These are phyloP conservation scores for Acrocephalus scirpaceus DNA, from an alignment of 2,797 vertebrate species.

Conservation along the genomic window DNA sequence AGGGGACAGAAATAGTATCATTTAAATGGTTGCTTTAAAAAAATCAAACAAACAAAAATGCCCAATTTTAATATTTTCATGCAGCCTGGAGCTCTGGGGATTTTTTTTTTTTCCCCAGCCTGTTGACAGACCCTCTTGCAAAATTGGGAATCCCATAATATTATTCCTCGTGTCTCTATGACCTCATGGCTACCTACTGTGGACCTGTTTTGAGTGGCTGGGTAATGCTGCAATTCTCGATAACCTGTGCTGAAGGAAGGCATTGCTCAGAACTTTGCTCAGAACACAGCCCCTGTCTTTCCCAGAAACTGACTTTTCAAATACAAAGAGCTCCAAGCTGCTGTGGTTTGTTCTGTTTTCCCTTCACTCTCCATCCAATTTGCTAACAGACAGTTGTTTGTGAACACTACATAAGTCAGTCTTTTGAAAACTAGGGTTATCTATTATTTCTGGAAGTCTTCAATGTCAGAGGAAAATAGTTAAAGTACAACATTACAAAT, in stretches of 20 bases:
- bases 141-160: neutral
- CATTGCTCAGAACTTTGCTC: neutral
- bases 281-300: fast-evolving
- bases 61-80: neutral
- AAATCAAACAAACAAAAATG: neutral
- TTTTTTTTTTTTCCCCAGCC: neutral
- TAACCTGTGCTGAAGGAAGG: neutral
- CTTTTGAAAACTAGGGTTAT: neutral
- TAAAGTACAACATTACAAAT: neutral
- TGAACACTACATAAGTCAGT: neutral
- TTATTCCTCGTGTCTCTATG: neutral
- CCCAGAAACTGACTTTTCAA: neutral
- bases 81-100: neutral
- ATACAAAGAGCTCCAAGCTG: neutral
- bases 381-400: neutral
- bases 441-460: neutral
- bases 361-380: neutral
- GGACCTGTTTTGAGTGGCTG: neutral
- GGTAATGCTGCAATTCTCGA: neutral
- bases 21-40: neutral
- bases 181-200: neutral
- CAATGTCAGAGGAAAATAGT: neutral
- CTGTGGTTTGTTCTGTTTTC: neutral
- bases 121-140: neutral
- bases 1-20: neutral